A percentile compares a stretch with the other conserved stretches of the same genome.
phyloP scores from a whole-genome alignment of 2,888 invertebrate genomes.

The Drosophila mercatorum region DNA sequence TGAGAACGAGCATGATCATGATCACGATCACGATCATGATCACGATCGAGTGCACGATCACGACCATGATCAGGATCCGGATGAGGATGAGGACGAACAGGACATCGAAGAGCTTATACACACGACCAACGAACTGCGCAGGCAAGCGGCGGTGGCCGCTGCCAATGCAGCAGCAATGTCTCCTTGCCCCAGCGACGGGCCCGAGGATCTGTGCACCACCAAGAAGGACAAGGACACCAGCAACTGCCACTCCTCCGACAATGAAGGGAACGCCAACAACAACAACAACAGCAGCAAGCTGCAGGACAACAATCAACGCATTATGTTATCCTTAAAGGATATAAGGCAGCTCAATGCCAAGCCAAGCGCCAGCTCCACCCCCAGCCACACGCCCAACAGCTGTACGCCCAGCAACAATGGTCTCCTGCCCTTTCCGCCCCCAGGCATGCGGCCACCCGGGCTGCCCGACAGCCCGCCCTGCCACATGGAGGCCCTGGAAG shows the following conservation, averaged over 20 bases:
- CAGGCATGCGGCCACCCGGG: conserved; percentile 73
- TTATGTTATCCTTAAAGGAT: conserved; percentile 84
- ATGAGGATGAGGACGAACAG: conserved; percentile 74
- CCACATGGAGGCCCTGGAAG: conserved; percentile 82
- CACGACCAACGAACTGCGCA: conserved; percentile 78
- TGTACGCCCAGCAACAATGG: conserved; percentile 58
- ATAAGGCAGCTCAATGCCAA: conserved; percentile 84
- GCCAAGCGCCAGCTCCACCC: conserved; percentile 77
- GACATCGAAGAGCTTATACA: conserved; percentile 82
- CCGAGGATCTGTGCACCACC: conserved; percentile 84
- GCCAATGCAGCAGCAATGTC: conserved; percentile 76
- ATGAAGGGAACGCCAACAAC: conserved; percentile 70
- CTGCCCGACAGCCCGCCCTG: conserved; percentile 79
- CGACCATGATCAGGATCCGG: conserved; percentile 39
- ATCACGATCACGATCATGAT: conserved; percentile 19
- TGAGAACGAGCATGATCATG: conserved; percentile 21
- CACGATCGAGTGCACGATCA: conserved; percentile 44
- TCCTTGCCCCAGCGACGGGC: conserved; percentile 80
- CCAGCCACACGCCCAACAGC: conserved; percentile 65
- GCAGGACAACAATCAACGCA: conserved; percentile 84
- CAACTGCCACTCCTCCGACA: conserved; percentile 47
- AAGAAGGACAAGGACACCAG: conserved; percentile 71
- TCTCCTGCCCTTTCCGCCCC: conserved; percentile 71
- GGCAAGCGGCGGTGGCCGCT: conserved; percentile 75
- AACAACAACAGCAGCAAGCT: conserved; percentile 81